Evolutionary conservation across 2,888 invertebrate genomes (phyloP).

Genomic region (Papilio elwesi): DNA sequence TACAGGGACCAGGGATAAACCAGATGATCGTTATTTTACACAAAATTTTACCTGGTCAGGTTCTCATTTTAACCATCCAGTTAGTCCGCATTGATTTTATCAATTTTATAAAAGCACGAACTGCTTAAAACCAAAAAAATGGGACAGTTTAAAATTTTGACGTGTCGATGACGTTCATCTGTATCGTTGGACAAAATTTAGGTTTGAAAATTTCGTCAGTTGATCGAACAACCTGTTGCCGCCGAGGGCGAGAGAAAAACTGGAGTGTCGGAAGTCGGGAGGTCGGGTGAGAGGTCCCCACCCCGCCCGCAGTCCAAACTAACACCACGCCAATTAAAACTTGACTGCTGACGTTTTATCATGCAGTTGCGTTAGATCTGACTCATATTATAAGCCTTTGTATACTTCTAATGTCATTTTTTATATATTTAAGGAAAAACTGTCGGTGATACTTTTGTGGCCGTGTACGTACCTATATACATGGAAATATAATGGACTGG

Average conservation of each 20-base stretch:
- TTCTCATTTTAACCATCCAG: neutral
- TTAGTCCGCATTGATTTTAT: conserved; percentile 5
- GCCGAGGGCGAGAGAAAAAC: conserved; percentile 71
- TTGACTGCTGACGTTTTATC: conserved; percentile 63
- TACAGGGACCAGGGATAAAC: too few species aligned
- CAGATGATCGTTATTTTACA: neutral
- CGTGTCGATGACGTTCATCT: neutral
- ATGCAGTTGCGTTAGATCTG: conserved; percentile 54
- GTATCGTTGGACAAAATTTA: conserved; percentile 41
- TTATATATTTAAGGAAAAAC: too few species aligned
- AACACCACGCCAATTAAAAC: conserved; percentile 76
- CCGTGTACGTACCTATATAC: too few species aligned
- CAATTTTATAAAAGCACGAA: conserved; percentile 17
- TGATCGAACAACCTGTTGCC: conserved; percentile 73
- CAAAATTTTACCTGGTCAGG: neutral
- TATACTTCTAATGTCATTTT: neutral
- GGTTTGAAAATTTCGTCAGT: conserved; percentile 59
- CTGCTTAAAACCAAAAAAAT: conserved; percentile 6
- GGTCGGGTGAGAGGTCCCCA: conserved; percentile 52
- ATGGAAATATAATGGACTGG: too few species aligned
- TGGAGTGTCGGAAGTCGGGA: conserved; percentile 52
- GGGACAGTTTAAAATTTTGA: conserved; percentile 10
- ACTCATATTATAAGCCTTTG: conserved; percentile 38
- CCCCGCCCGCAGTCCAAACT: conserved; percentile 51
- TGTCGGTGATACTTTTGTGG: too few species aligned